Conservation (phyloP, 2,888 invertebrate genomes). For the Sphaeridia pumilis region DNA sequence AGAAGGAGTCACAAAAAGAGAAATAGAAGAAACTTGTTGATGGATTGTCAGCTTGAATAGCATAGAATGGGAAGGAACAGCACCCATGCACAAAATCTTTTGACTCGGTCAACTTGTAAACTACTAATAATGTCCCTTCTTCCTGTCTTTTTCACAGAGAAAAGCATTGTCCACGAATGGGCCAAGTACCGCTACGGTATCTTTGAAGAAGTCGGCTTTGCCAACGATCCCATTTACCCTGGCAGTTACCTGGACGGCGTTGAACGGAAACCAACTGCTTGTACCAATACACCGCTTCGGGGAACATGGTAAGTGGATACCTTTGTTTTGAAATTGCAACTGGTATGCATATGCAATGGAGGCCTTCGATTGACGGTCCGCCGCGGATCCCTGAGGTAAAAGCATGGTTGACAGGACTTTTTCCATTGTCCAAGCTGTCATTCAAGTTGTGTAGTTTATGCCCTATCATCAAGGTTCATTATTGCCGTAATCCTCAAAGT, state of each 20-base stretch:
- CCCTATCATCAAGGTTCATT: not conserved
- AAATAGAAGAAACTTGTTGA: no score
- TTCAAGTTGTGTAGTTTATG: no score
- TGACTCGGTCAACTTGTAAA: no score
- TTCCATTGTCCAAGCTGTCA: no score
- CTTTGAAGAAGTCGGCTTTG: conserved; percentile 53
- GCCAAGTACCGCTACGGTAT: conserved; percentile 57
- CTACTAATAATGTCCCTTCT: no score
- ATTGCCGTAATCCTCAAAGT: not conserved
- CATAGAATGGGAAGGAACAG: no score
- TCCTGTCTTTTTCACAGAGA: conserved; percentile 37
- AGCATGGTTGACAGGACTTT: no score
- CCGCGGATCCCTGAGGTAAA: not conserved
- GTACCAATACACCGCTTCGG: conserved; percentile 30
- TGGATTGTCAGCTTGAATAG: no score
- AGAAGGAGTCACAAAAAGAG: no score
- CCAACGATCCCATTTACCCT: conserved; percentile 49
- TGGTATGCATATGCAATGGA: not conserved
- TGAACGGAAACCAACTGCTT: conserved; percentile 38
- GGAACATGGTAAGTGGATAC: conserved; percentile 31
- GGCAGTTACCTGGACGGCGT: conserved; percentile 43
- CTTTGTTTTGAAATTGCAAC: not conserved
- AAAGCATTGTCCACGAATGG: conserved; percentile 51
- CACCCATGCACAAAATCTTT: no score
- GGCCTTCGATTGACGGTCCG: not conserved